Evolutionary conservation across 2,113 vertebrate genomes (phyloP).

Genomic region (Choloepus hoffmanni): DNA sequence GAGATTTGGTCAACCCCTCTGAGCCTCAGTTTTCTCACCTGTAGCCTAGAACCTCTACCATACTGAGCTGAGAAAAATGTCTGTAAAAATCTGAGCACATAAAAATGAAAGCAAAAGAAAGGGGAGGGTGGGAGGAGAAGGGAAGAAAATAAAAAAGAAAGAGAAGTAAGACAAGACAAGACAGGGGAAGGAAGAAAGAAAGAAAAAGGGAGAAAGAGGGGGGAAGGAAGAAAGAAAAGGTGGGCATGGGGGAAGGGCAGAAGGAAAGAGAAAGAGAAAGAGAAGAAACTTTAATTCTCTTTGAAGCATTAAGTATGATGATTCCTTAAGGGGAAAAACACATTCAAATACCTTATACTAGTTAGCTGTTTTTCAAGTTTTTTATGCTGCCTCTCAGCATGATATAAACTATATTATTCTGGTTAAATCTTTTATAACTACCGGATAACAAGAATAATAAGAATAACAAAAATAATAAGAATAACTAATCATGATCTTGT

Average conservation of each 20-base stretch:
- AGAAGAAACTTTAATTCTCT: not conserved
- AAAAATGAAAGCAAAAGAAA: not conserved
- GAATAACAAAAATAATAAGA: not conserved
- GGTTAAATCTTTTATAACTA: constrained; percentile 10
- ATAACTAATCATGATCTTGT: not conserved
- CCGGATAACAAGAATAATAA: not conserved
- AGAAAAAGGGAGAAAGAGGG: too few species aligned
- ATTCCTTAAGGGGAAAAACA: not conserved
- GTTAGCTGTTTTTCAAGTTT: not conserved
- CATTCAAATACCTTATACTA: not conserved
- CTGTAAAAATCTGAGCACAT: not conserved
- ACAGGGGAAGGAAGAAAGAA: not conserved
- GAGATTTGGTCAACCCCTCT: not conserved
- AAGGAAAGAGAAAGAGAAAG: too few species aligned
- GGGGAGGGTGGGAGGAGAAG: not conserved
- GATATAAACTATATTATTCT: not conserved
- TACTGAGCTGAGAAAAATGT: not conserved
- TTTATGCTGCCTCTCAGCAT: not conserved
- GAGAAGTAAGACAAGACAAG: not conserved
- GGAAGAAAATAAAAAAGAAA: not conserved
- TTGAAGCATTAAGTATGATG: not conserved
- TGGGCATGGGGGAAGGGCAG: too few species aligned
- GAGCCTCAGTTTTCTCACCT: not conserved
- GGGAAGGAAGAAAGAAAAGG: too few species aligned
- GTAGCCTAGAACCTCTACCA: not conserved